Percentiles rank a stretch among this genome's conserved stretches.
These are phyloP conservation scores for Drosophila borealis DNA, from an alignment of 2,888 invertebrate genomes.

Conservation along the genomic window DNA sequence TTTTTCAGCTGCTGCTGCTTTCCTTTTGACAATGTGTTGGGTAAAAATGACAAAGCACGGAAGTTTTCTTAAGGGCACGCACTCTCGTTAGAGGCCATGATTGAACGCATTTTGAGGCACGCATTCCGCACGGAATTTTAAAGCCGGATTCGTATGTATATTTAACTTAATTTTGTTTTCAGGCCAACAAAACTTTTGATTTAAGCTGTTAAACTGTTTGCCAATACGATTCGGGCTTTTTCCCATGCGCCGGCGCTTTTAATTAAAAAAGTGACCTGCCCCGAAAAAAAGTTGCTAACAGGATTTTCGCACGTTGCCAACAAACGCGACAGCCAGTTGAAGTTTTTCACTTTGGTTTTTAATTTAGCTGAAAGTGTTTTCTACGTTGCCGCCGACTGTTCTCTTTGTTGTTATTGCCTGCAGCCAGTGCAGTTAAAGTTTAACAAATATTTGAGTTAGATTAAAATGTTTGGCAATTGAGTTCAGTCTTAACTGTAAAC, in stretches of 20 bases:
- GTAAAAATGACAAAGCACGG: slow-evolving; percentile 66
- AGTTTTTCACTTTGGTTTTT: slow-evolving; percentile 54
- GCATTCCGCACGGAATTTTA: slow-evolving; percentile 25
- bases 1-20: slow-evolving; percentile 10
- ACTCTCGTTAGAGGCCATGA: slow-evolving; percentile 51
- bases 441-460: slow-evolving; percentile 55
- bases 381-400: slow-evolving; percentile 8
- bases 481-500: background rate
- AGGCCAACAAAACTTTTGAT: slow-evolving; percentile 33
- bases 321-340: slow-evolving; percentile 51
- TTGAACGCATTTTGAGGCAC: slow-evolving; percentile 60
- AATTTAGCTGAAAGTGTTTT: slow-evolving; percentile 30
- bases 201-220: slow-evolving; percentile 63
- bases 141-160: slow-evolving; percentile 14
- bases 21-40: slow-evolving; percentile 63
- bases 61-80: slow-evolving; percentile 36
- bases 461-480: slow-evolving; percentile 33
- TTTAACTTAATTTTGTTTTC: slow-evolving; percentile 4
- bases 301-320: slow-evolving; percentile 36
- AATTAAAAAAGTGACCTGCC: slow-evolving; percentile 71
- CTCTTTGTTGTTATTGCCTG: background rate
- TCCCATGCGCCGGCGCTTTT: slow-evolving; percentile 43
- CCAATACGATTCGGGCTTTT: slow-evolving; percentile 17
- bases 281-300: slow-evolving; percentile 50
- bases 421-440: slow-evolving; percentile 56